Evolutionary conservation across 1,140 invertebrate genomes (phyloP).

Genomic region (Ostrea denselamellosa): DNA sequence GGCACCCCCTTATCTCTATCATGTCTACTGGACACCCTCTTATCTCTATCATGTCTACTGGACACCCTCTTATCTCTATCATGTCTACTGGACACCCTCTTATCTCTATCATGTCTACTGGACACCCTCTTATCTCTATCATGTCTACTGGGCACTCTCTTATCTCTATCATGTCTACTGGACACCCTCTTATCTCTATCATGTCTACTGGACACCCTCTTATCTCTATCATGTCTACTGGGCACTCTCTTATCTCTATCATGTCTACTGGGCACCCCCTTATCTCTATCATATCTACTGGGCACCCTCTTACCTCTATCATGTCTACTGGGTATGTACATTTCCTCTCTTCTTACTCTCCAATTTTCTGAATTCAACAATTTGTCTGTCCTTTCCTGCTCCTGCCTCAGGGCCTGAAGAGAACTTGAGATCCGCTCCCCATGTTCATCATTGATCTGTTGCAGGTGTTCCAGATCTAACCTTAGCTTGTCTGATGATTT

Average conservation of each 20-base stretch:
- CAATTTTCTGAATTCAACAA: constrained; percentile 13
- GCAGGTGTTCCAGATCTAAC: constrained; percentile 42
- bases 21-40: not conserved
- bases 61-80: not conserved
- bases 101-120: not conserved
- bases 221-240: not conserved
- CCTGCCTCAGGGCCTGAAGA: constrained; percentile 28
- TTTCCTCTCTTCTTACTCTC: not conserved
- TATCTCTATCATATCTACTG: not conserved
- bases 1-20: not conserved
- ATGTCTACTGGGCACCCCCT: not conserved
- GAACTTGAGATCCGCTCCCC: constrained; percentile 40
- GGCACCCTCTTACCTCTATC: not conserved
- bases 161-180: not conserved
- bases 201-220: not conserved
- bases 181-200: not conserved
- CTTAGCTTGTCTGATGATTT: constrained; percentile 34
- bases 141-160: not conserved
- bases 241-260: not conserved
- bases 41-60: not conserved
- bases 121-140: not conserved
- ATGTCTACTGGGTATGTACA: not conserved
- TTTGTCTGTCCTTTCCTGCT: constrained; percentile 41
- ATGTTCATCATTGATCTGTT: constrained; percentile 43
- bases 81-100: not conserved